Base-by-base conservation (phyloP, 2,797 vertebrate genomes). In the Myotis planiceps region DNA sequence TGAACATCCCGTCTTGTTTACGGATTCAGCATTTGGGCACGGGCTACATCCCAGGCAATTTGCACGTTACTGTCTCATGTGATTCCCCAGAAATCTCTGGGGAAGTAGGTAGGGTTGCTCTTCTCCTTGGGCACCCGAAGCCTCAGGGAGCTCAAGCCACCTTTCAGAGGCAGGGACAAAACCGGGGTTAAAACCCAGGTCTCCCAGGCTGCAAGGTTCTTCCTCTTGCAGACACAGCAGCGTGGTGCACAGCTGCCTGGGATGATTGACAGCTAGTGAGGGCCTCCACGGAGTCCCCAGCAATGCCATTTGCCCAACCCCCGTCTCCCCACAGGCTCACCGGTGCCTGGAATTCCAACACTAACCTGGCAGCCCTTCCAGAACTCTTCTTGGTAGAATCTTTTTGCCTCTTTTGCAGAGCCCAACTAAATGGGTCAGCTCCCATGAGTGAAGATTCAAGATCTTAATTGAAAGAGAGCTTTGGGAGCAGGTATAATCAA, bases 221-320 rank as follows among this genome's bases (percentile, higher is more conserved):
- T 55, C 15, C 5, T 58, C 29, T 51, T 37, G 18, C 1, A 60
- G 58, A 86, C 12, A 5, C 1, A 69, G 80, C 25, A 23, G 6
- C 1, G 13, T 6, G 15, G 14, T 51, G 45, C 14, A 1, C 15
- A 2, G 9, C 39, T 45, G 19, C 3, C 0, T 2, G 37, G 37
- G 18, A 1, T 63, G 32, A 47, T 29, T 27, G 23, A 51, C 3
- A 18, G 71, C 15, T 25, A 2, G 45, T 1, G n/a, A 39, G 51
- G 10, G 2, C 5, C 34, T 49, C 29, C 12, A 7, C 13, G 3
- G 51, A 12, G 45, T n/a, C 42, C n/a, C 55, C 16, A 2, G 75
- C 0, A 4, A 16, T 63, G 37, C 1, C 0, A 2, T 37, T 42
- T 27, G n/a, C 4, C 3, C 19, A 47, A 0, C 3, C 1, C 27